Base-by-base conservation (phyloP, 2,113 vertebrate genomes). In the Passer montanus region DNA sequence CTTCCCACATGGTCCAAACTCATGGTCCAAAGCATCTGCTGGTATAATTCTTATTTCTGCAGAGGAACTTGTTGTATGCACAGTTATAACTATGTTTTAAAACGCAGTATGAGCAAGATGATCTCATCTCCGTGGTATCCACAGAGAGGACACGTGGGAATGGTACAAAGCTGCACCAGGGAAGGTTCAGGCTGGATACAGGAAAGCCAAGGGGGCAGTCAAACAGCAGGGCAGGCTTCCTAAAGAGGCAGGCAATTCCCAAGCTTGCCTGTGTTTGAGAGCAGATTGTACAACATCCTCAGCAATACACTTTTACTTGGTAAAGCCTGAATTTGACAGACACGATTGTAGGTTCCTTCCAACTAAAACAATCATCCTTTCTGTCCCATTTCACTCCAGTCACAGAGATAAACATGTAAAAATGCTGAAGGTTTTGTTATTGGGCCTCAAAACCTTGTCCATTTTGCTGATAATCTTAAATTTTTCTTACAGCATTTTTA, bases 171-270 rank as follows among this genome's bases (percentile, higher is more conserved):
- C 17, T 78, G 22, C 9, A 39, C 2, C 5, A 28, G 17, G 6
- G 14, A 5, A 59, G 11, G 19, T 44, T 73, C 69, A 87, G 22
- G 24, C 15, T 46, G 16, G 8, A 17, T 19, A 16, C 17, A 15
- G 52, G 10, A 5, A 37, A 47, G 2, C 6, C 0, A 1, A 56
- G 18, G 53, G 9, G 1, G 0, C 35, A 9, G 15, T 41, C 20
- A 73, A 63, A 59, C 2, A 12, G 6, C 15, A 20, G 9, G 47
- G 77, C 2, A 59, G 15, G 7, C 7, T 81, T 84, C 6, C 26
- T 37, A 23, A 39, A 39, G 24, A 79, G 10, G 5, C 7, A 26
- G 9, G 7, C 0, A 1, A 33, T 44, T 7, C 4, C 9, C 11
- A 63, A 17, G 6, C 6, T 14, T 39, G 4, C 28, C 24, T 35